phyloP scores from a whole-genome alignment of 1,140 invertebrate species.

The Battus philenor region DNA sequence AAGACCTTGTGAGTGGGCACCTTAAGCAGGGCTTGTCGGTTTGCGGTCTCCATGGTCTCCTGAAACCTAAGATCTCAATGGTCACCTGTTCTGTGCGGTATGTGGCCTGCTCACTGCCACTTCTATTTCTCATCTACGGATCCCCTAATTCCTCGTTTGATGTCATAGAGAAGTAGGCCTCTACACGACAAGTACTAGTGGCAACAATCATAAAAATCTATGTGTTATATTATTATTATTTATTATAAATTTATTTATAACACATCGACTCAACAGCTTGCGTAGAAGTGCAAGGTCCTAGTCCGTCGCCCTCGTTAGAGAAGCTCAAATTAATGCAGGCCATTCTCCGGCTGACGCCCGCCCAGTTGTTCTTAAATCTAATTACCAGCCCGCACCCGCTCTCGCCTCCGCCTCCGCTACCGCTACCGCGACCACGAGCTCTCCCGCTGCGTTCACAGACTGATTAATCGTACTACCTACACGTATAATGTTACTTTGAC shows the following conservation, averaged over 20 bases:
- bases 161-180: too few relatives aligned
- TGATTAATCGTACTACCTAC: slow-evolving; percentile 54
- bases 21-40: too few relatives aligned
- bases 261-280: slow-evolving; percentile 31
- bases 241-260: slow-evolving; percentile 8
- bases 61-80: too few relatives aligned
- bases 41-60: too few relatives aligned
- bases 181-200: too few relatives aligned
- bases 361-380: slow-evolving; percentile 75
- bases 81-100: too few relatives aligned
- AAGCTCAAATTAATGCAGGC: slow-evolving; percentile 73
- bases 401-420: slow-evolving; percentile 11
- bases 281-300: slow-evolving; percentile 49
- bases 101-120: too few relatives aligned
- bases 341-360: slow-evolving; percentile 66
- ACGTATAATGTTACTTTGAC: slow-evolving; percentile 14
- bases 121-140: too few relatives aligned
- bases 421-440: slow-evolving; percentile 20
- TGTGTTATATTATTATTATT: too few relatives aligned
- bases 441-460: slow-evolving; percentile 39
- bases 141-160: too few relatives aligned
- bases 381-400: slow-evolving; percentile 51
- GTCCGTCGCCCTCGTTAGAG: slow-evolving; percentile 71
- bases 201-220: too few relatives aligned
- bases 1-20: too few relatives aligned